These are phyloP conservation scores for Thomomys bottae DNA, from an alignment of 2,113 vertebrate genomes.

Conservation along the genomic window DNA sequence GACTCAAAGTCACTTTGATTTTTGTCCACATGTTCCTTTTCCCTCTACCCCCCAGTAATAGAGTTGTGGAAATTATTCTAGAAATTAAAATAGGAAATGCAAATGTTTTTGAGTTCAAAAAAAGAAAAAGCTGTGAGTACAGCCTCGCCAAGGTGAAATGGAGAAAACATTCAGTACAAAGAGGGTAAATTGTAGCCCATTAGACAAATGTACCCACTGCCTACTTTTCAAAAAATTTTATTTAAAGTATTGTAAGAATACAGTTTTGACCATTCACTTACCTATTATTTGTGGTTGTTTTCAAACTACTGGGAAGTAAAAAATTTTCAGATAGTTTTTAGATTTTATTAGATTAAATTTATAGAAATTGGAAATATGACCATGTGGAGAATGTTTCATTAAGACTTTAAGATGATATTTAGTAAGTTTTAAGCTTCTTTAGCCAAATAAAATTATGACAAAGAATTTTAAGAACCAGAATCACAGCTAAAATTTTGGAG, in stretches of 20 bases:
- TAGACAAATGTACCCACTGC: neutral
- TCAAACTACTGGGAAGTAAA: neutral
- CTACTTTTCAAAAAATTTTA: neutral
- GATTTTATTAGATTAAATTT: neutral
- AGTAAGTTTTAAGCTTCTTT: no score
- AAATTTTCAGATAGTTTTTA: conserved; percentile 40
- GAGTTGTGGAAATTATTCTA: conserved; percentile 3
- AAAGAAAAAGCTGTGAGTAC: neutral
- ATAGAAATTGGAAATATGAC: no score
- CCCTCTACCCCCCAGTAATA: neutral
- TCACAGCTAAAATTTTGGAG: neutral
- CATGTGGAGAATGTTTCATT: no score
- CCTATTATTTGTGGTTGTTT: neutral
- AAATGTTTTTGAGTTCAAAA: neutral
- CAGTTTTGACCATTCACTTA: neutral
- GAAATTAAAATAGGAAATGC: conserved; percentile 40
- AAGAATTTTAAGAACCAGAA: neutral
- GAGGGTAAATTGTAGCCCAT: neutral
- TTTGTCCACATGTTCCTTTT: neutral
- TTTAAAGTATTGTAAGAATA: conserved; percentile 42
- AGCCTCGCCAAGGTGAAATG: conserved; percentile 35
- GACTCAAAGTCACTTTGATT: conserved; percentile 14
- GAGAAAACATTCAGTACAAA: neutral
- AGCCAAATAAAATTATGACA: no score
- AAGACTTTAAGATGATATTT: no score